Percentiles rank a stretch among this genome's conserved stretches.
phyloP scores from a whole-genome alignment of 2,888 invertebrate species.

The Lottia scabra region DNA sequence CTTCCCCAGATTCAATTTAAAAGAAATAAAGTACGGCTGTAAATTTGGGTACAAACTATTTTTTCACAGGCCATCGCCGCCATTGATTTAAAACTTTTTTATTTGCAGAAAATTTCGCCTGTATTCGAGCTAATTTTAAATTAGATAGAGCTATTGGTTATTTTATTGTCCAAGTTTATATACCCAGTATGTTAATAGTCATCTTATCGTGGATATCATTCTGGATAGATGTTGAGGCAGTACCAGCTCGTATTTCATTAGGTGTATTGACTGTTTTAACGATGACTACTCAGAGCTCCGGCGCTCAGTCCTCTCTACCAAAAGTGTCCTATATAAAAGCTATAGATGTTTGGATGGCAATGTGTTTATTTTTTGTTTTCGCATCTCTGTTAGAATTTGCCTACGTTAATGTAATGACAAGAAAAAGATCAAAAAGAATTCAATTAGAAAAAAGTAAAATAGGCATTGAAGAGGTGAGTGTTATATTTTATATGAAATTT shows the following conservation, averaged over 20 bases:
- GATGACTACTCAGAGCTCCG: constrained; percentile 89
- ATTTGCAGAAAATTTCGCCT: constrained; percentile 16
- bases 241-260: constrained; percentile 88
- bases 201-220: constrained; percentile 98
- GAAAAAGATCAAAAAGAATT: constrained; percentile 18
- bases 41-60: too few species aligned
- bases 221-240: constrained; percentile 89
- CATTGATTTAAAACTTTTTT: not conserved
- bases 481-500: too few species aligned
- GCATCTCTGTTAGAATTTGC: constrained; percentile 85
- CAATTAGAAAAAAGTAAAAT: not conserved
- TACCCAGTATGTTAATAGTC: constrained; percentile 90
- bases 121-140: constrained; percentile 13
- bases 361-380: constrained; percentile 90
- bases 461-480: not conserved
- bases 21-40: too few species aligned
- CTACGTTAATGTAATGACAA: constrained; percentile 77
- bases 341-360: constrained; percentile 74
- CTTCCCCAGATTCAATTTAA: too few species aligned
- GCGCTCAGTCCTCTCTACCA: constrained; percentile 88
- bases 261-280: constrained; percentile 84
- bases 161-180: constrained; percentile 92
- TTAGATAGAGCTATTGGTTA: constrained; percentile 74
- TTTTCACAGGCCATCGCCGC: too few species aligned
- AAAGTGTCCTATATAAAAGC: constrained; percentile 94